Percentiles rank a stretch among this genome's conserved stretches.
Evolutionary conservation across 2,888 invertebrate genomes (phyloP).

Genomic region (Aphrophora alni): DNA sequence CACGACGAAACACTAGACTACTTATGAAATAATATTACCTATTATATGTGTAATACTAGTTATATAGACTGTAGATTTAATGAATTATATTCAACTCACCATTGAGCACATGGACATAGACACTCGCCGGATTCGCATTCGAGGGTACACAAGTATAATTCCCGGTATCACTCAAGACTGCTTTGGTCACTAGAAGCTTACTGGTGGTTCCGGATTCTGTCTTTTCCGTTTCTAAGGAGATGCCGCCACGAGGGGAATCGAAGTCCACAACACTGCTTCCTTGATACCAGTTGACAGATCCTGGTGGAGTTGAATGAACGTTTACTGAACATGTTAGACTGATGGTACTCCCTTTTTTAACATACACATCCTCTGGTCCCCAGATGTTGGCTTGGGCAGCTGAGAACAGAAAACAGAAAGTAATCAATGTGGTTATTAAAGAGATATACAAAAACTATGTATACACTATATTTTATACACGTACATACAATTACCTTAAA

Average conservation of each 20-base stretch:
- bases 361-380: slow-evolving; percentile 86
- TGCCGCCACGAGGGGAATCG: slow-evolving; percentile 83
- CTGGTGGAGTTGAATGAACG: slow-evolving; percentile 80
- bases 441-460: no score
- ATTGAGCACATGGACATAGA: slow-evolving; percentile 61
- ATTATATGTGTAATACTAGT: no score
- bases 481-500: no score
- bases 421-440: no score
- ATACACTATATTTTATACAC: no score
- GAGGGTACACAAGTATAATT: slow-evolving; percentile 91
- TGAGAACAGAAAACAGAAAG: no score
- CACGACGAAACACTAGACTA: no score
- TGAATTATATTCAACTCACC: slow-evolving; percentile 55
- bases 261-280: slow-evolving; percentile 82
- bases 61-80: no score
- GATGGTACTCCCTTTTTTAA: slow-evolving; percentile 90
- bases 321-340: slow-evolving; percentile 88
- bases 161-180: slow-evolving; percentile 82
- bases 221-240: slow-evolving; percentile 86
- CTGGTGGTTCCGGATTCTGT: slow-evolving; percentile 83
- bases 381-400: slow-evolving; percentile 87
- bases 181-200: slow-evolving; percentile 81
- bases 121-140: slow-evolving; percentile 65
- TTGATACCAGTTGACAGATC: slow-evolving; percentile 85
- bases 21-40: no score